Conservation (phyloP, 1,140 invertebrate genomes). For the Teleogryllus occipitalis region DNA sequence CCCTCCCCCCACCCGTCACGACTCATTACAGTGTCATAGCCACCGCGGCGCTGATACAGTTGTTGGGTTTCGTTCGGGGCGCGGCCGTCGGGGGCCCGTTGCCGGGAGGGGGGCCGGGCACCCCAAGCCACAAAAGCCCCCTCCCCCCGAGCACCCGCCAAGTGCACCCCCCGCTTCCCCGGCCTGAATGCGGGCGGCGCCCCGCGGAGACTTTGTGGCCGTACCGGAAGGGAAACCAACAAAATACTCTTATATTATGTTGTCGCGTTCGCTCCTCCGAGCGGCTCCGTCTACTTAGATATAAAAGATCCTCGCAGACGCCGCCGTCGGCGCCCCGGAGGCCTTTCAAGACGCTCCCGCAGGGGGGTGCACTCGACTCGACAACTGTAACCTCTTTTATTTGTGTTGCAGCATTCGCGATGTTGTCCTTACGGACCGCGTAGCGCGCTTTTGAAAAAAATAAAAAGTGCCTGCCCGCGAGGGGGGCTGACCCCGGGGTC, state of each 20-base stretch:
- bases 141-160: too few relatives aligned
- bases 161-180: too few relatives aligned
- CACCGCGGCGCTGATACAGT: not conserved
- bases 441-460: not conserved
- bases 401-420: not conserved
- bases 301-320: not conserved
- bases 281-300: not conserved
- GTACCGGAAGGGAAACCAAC: not conserved
- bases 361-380: not conserved
- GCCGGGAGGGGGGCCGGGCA: not conserved
- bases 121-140: not conserved
- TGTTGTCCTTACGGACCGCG: not conserved
- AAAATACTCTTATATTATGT: conserved; percentile 1
- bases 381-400: conserved; percentile 1
- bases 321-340: too few relatives aligned
- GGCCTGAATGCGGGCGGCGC: not conserved
- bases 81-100: too few relatives aligned
- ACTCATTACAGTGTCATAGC: not conserved
- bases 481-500: not conserved
- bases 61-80: not conserved
- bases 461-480: too few relatives aligned
- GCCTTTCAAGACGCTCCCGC: not conserved
- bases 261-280: not conserved
- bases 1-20: not conserved
- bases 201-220: not conserved